Evolutionary conservation across 2,113 vertebrate species (phyloP), one percentile per base, ranked within the genome.

Genomic region (Henicopernis longicauda): DNA sequence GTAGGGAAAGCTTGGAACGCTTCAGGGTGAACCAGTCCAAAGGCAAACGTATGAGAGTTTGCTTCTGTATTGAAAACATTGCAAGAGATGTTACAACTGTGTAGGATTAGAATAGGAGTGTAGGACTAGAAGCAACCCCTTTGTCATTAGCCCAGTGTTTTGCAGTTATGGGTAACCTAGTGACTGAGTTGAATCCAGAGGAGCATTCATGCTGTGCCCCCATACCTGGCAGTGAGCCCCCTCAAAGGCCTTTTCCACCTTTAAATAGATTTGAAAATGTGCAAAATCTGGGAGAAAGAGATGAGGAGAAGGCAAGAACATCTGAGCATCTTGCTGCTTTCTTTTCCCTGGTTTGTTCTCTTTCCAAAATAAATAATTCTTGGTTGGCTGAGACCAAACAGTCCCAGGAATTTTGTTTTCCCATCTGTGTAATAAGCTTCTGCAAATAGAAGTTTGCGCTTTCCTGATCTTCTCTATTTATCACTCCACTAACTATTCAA

Each of bases 341-440:
- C 40, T 70, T 90, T 80, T 32, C 34, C 17, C 44, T 80, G 73
- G 52, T 65, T 94, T 93, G 74, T 93, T 95, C 71, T 66, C 62
- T 55, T 89, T 89, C 94, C 91, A 95, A 93, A 84, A 79, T 79
- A 93, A 91, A 79, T 91, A 94, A 61, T 88, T 91, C 50, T 91
- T 76, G 72, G 36, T 87, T 90, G 73, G 59, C 87, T 91, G 89
- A 86, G 76, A 86, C 71, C 36, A 61, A 49, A 69, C 21, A 73
- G 76, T 91, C 93, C 74, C 93, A 88, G 45, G 74, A 96, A 91
- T 95, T 91, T 91, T 90, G 67, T 91, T 93, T 94, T 80, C 87
- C 90, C 74, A 44, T 94, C 82, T 94, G 90, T 80, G 29, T 93
- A 90, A 82, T 86, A 90, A 94, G 62, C n/a, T 38, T 80, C 81